Base-by-base conservation (phyloP, 2,797 vertebrate genomes). In the Eupleurogrammus muticus region DNA sequence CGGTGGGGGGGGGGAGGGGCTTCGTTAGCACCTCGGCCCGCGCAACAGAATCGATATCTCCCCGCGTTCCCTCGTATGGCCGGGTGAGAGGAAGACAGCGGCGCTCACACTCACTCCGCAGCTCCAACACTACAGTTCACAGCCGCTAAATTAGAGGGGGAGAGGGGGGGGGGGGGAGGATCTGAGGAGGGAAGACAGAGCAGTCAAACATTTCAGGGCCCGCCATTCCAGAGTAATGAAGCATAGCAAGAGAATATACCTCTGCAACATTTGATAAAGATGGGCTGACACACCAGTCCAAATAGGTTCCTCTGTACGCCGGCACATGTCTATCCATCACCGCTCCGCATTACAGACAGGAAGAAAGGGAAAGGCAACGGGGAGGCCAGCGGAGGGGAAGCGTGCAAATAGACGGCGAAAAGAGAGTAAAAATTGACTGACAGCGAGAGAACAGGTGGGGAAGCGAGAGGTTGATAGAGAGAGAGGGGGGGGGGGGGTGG, bases 221-320 rank as follows among this genome's bases (percentile, higher is more conserved):
- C 94, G 93, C 95, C 95, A 96, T 97, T 96, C 95, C 94, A 93
- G 94, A 95, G 96, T 98, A 98, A 99, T 99, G 97, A 97, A 96
- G 96, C 96, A 95, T 97, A 95, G 95, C 96, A 94, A 95, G 94
- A 96, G 95, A 97, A 97, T 97, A 97, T 97, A 98, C 97, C 97
- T 97, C 95, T 95, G 96, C 95, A 95, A 96, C 96, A 96, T 97
- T 97, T 97, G 96, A 98, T 97, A 98, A 97, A 98, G 97, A 98
- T 95, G 96, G 96, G 96, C 96, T 98, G 96, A 98, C 96, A 97
- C 93, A 93, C 94, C 94, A 96, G 96, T 97, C 96, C 96, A 97
- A 97, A 98, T 97, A 97, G 96, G 96, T 95, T 97, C 96, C 95
- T 97, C 96, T 97, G 96, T 96, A 95, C 93, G 93, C 92, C 91